Conservation (phyloP, 2,888 invertebrate genomes). For the Epinotia nisella region DNA sequence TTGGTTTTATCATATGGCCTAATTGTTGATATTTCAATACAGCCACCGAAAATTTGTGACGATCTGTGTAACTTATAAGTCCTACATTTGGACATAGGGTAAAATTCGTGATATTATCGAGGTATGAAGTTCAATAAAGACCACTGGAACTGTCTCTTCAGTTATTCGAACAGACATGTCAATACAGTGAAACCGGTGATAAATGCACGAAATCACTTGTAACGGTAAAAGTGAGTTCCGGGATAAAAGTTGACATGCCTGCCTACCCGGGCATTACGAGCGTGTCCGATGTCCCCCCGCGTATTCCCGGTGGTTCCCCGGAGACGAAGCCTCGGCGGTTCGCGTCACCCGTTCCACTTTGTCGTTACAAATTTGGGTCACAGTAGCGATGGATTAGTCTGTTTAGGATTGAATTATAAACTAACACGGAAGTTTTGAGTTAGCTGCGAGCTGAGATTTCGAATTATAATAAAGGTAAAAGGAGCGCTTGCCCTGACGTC, state of each 20-base stretch:
- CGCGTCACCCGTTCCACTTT: conserved; percentile 51
- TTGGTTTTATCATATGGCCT: too few species aligned
- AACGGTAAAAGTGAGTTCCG: conserved; percentile 14
- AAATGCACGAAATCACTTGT: conserved; percentile 25
- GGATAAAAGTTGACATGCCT: conserved; percentile 40
- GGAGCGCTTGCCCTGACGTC: neutral
- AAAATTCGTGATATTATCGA: too few species aligned
- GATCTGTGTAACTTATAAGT: neutral
- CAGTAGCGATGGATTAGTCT: conserved; percentile 48
- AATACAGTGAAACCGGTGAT: neutral
- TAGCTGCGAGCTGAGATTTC: neutral
- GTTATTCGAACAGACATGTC: too few species aligned
- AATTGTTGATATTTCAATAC: too few species aligned
- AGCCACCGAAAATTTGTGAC: too few species aligned
- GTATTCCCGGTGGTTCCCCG: conserved; percentile 62
- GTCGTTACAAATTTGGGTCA: conserved; percentile 76
- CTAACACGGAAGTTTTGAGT: neutral
- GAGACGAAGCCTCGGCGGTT: conserved; percentile 65
- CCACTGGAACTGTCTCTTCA: too few species aligned
- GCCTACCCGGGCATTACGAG: conserved; percentile 41
- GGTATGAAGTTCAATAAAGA: too few species aligned
- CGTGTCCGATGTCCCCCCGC: conserved; percentile 60
- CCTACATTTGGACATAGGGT: too few species aligned
- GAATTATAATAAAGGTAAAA: neutral
- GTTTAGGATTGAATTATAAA: conserved; percentile 34